These are phyloP conservation scores for Sarotherodon lohbergeri DNA, from an alignment of 2,113 vertebrate species.

Conservation along the genomic window DNA sequence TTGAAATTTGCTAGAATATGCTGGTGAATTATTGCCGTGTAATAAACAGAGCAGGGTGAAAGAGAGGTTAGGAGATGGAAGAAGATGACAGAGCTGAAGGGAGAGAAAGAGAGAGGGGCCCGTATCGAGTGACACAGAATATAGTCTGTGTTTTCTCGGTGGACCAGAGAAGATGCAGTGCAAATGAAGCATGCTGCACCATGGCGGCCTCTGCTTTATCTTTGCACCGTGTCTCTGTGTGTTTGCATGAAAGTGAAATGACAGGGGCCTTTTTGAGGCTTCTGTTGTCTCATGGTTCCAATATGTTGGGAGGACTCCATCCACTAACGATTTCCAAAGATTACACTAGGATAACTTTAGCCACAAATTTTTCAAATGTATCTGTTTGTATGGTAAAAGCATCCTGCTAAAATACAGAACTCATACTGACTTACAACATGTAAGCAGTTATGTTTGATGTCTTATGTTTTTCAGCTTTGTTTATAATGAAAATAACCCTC, in stretches of 20 bases:
- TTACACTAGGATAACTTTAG: not conserved
- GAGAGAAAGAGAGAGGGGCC: slow-evolving; percentile 23
- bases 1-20: not conserved
- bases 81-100: not conserved
- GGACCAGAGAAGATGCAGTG: slow-evolving; percentile 69
- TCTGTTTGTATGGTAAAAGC: not conserved
- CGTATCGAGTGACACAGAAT: slow-evolving; percentile 44
- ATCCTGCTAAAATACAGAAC: not conserved
- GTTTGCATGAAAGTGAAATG: not conserved
- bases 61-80: not conserved
- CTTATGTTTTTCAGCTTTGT: not conserved
- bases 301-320: slow-evolving; percentile 5
- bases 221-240: slow-evolving; percentile 1
- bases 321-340: slow-evolving; percentile 3
- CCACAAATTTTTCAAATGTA: not conserved
- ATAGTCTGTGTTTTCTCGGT: slow-evolving; percentile 68
- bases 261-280: slow-evolving; percentile 39
- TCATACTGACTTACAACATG: not conserved
- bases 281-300: slow-evolving; percentile 9
- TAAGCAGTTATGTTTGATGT: not conserved
- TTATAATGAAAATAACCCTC: not conserved
- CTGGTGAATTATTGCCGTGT: not conserved
- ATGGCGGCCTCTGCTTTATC: slow-evolving; percentile 40
- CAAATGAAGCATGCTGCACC: slow-evolving; percentile 59
- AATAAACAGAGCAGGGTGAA: not conserved